Base-by-base conservation (phyloP, 2,113 vertebrate genomes). In the Epinephelus moara region DNA sequence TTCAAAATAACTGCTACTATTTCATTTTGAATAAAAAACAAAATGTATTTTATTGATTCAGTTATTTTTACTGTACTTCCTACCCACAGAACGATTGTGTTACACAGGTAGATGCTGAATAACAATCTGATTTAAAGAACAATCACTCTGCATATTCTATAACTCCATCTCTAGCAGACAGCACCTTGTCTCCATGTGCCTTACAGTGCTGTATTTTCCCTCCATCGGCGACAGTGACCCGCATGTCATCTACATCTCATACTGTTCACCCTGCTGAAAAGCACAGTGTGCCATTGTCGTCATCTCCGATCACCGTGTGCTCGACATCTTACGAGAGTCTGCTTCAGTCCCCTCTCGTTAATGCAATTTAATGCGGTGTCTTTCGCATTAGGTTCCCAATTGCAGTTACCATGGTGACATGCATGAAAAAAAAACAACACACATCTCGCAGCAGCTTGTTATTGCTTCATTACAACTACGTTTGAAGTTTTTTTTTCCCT, bases 381-480 rank as follows among this genome's bases (percentile, higher is more conserved):
- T 91, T 78, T 82, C 6, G 59, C 70, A 77, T 87, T 70, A 80
- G 56, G 59, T 71, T 79, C 72, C 70, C 76, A 79, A 85, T 69
- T 81, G 77, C 52, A 4, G 78, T 93, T 84, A 62, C 90, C 76
- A 91, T 91, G 88, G 85, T 4, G 70, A 89, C 71, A 4, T 63
- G 81, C 71, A 69, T 78, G 0, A 47, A 18, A 50, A 25, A 64
- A 45, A 47, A 3, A 42, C 62, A 75, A 83, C 80, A 89, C 80
- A 49, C 79, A 88, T 85, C 83, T 84, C 3, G 3, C 60, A 74
- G 83, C 30, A 50, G 75, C 83, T 90, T 90, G 80, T 94, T 89
- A 77, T 87, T 86, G 90, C 85, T 89, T 88, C 85, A 90, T 92
- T 90, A 90, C 70, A 91, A 88, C 79, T 84, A 78, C 50, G 69